Evolutionary conservation across 2,888 invertebrate species (phyloP).

Genomic region (Drosophila mimica): DNA sequence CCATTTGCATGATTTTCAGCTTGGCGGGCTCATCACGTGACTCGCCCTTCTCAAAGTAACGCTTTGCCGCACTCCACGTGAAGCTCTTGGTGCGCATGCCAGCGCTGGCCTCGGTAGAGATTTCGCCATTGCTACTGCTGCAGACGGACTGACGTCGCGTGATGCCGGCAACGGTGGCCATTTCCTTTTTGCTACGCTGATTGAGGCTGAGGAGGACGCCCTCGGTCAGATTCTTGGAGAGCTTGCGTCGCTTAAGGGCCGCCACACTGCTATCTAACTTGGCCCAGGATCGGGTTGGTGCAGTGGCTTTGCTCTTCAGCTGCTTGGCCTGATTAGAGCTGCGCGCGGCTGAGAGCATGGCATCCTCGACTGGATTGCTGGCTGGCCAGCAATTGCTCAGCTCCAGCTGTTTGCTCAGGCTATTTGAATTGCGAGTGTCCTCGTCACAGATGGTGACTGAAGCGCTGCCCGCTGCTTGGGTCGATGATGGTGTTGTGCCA

Average conservation of each 20-base stretch:
- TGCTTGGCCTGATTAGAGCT: conserved; percentile 63
- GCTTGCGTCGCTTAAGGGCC: conserved; percentile 89
- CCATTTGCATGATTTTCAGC: conserved; percentile 88
- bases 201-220: conserved; percentile 83
- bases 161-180: conserved; percentile 64
- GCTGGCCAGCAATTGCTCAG: conserved; percentile 77
- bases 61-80: conserved; percentile 84
- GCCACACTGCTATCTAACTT: conserved; percentile 76
- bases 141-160: conserved; percentile 76
- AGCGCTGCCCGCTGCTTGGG: conserved; percentile 19
- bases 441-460: conserved; percentile 71
- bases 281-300: conserved; percentile 66
- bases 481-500: conserved; percentile 81
- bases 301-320: conserved; percentile 60
- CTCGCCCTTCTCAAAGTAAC: conserved; percentile 70
- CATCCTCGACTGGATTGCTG: conserved; percentile 83
- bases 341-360: conserved; percentile 81
- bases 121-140: conserved; percentile 83
- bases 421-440: conserved; percentile 79
- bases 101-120: conserved; percentile 63
- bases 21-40: conserved; percentile 66
- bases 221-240: conserved; percentile 85
- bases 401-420: conserved; percentile 75
- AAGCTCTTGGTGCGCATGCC: conserved; percentile 76
- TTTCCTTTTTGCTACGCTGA: conserved; percentile 71